Evolutionary conservation across 2,888 invertebrate genomes (phyloP), one percentile per base, ranked within the genome.

Genomic region (Ferdinandea cuprea): DNA sequence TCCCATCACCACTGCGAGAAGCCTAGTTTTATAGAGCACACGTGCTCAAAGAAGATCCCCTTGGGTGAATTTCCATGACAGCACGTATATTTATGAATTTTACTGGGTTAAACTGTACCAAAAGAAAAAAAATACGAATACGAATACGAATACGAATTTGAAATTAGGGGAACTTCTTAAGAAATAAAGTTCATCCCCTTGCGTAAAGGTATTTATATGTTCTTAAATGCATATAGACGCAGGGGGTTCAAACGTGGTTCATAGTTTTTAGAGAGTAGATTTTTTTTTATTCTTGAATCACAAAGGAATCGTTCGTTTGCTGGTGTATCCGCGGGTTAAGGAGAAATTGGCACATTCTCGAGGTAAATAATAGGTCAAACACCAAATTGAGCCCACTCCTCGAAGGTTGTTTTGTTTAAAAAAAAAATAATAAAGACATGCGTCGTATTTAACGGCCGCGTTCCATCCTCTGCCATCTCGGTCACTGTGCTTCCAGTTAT

Each of bases 21-120:
- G 42, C 63, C 83, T 83, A 73, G 72, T 73, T 83, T 83, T 78
- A 73, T 83, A 83, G 78, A 73, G 83, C 83, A 83, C 83, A 83
- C 83, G 83, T 83, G 83, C 83, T 83, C 61, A 68, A n/a, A 63
- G 78, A 46, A 83, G 68, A 68, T 78, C 72, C 66, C 66, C 63
- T 74, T 81, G 48, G 35, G 35, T 68, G 63, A 72, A 78, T 72
- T 83, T 72, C 77, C 72, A 72, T 83, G 40, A 30, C 76, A 69
- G 78, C 50, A 69, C 32, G 37, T 63, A 44, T 19, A 21, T 35
- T 56, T 48, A 68, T 48, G 46, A 28, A 56, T 65, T 79, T 54
- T 25, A 32, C 54, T 79, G 73, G 54, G 68, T 73, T 71, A 73
- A 73, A 73, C 79, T 79, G 79, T 73, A 79, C 79, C 73, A 73